These are phyloP conservation scores for Psittacula derbiana DNA, from an alignment of 2,797 vertebrate genomes.

Conservation along the genomic window DNA sequence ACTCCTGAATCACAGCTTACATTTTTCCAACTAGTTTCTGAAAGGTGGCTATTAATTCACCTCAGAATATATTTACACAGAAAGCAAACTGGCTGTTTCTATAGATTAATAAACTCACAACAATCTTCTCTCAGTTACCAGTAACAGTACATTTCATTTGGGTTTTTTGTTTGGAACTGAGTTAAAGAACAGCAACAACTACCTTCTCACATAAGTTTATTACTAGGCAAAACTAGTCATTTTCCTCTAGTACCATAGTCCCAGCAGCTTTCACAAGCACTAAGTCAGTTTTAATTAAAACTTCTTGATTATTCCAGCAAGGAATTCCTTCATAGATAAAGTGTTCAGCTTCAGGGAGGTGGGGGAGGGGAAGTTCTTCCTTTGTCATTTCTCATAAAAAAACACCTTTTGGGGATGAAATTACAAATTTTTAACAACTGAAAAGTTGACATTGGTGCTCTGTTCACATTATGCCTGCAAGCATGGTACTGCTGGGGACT, in stretches of 20 bases:
- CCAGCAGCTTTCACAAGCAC: not conserved
- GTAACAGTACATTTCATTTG: conserved; percentile 30
- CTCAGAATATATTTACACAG: conserved; percentile 78
- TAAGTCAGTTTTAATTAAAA: not conserved
- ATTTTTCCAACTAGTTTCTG: conserved; percentile 72
- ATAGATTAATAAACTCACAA: conserved; percentile 79
- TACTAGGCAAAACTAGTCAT: not conserved
- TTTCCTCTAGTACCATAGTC: not conserved
- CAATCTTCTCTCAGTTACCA: conserved; percentile 79
- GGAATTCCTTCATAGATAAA: not conserved
- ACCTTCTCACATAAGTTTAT: not conserved
- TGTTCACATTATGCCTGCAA: not conserved
- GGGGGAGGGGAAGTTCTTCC: not conserved
- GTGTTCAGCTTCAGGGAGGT: not conserved
- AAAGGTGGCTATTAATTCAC: conserved; percentile 81
- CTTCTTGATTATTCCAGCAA: not conserved
- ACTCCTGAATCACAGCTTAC: conserved; percentile 71
- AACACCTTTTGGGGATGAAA: not conserved
- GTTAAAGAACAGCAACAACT: not conserved
- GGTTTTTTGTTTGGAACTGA: not conserved
- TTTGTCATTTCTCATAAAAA: not conserved
- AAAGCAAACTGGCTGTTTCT: conserved; percentile 82
- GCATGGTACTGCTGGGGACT: not conserved
- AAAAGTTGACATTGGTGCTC: not conserved
- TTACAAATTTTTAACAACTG: not conserved